phyloP scores from a whole-genome alignment of 2,113 vertebrate species.

The Corythornis cristatus region DNA sequence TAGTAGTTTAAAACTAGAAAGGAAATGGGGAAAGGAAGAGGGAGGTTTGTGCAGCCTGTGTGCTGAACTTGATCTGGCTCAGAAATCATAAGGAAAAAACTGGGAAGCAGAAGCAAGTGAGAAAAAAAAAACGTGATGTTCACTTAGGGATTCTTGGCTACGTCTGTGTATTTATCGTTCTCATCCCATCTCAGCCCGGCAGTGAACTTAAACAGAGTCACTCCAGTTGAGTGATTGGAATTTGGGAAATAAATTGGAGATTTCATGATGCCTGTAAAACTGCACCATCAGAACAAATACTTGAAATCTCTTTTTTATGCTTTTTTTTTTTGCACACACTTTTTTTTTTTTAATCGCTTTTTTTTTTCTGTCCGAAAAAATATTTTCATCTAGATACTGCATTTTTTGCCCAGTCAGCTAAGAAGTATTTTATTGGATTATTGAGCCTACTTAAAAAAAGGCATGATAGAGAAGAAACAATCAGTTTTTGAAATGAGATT shows the following conservation, averaged over 20 bases:
- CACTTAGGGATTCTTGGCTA: neutral
- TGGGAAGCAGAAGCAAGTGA: neutral
- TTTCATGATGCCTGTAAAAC: neutral
- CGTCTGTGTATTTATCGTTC: neutral
- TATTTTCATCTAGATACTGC: neutral
- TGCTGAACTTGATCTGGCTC: neutral
- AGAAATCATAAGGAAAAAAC: neutral
- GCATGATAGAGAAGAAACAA: neutral
- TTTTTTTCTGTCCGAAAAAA: neutral
- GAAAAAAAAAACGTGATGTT: neutral
- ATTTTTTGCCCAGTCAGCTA: neutral
- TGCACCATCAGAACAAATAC: neutral
- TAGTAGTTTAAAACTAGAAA: neutral
- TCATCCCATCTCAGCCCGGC: neutral
- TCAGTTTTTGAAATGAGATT: neutral
- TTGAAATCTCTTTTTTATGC: neutral
- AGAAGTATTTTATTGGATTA: neutral
- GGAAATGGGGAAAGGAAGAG: constrained; percentile 23
- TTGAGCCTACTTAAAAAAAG: neutral
- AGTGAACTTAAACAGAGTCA: neutral
- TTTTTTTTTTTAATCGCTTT: neutral
- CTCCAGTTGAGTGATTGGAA: neutral
- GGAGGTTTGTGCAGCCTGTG: neutral
- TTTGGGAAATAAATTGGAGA: neutral
- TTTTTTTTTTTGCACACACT: neutral